Conservation (phyloP, 2,888 invertebrate species). For the Melipona bicolor region DNA sequence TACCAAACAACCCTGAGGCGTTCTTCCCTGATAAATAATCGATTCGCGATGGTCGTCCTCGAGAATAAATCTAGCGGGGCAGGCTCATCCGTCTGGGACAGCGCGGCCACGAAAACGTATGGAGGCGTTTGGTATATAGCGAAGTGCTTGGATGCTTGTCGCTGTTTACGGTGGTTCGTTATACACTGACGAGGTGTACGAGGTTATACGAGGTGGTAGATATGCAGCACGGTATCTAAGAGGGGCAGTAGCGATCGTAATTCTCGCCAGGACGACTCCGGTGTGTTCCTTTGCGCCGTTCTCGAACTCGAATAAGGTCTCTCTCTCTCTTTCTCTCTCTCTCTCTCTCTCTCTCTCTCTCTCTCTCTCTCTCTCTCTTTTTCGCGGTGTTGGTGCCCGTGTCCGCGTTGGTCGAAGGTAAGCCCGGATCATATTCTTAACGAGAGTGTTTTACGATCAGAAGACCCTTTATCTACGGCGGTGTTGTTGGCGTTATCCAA, state of each 20-base stretch:
- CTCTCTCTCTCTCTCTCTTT: background rate
- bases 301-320: conserved; percentile 29
- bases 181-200: conserved; percentile 73
- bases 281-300: conserved; percentile 68
- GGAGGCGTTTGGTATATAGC: conserved; percentile 65
- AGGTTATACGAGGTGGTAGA: conserved; percentile 74
- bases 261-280: conserved; percentile 64
- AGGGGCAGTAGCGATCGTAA: conserved; percentile 79
- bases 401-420: conserved; percentile 77
- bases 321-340: background rate
- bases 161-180: conserved; percentile 76
- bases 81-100: conserved; percentile 75
- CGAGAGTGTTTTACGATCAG: conserved; percentile 82
- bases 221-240: conserved; percentile 76
- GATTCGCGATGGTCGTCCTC: conserved; percentile 77
- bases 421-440: conserved; percentile 84
- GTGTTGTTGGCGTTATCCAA: conserved; percentile 82
- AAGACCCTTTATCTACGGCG: conserved; percentile 82
- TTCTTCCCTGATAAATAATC: conserved; percentile 76
- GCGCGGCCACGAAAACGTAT: conserved; percentile 62
- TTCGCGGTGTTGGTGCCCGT: conserved; percentile 48
- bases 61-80: conserved; percentile 74
- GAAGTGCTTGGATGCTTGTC: conserved; percentile 53
- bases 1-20: conserved; percentile 51
- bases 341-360: background rate